Percentiles rank a stretch among this genome's conserved stretches.
phyloP scores from a whole-genome alignment of 2,888 invertebrate genomes.

The Drosophila subquinaria region DNA sequence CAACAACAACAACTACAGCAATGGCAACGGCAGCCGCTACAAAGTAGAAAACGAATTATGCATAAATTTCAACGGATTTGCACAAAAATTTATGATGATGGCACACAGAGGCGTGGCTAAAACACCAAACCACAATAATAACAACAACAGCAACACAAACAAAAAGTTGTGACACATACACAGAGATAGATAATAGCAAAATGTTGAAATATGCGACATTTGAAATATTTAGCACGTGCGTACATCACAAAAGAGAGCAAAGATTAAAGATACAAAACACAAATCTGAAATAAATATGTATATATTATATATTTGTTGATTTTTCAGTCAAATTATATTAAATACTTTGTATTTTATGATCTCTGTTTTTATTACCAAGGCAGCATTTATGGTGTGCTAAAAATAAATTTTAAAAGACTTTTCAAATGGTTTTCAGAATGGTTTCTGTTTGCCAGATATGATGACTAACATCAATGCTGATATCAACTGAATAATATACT shows the following conservation, averaged over 20 bases:
- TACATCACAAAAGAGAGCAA: conserved; percentile 24
- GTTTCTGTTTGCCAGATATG: background rate
- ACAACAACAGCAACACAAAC: conserved; percentile 13
- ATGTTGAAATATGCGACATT: conserved; percentile 50
- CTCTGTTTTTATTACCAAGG: conserved; percentile 1
- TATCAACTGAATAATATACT: background rate
- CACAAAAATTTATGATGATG: conserved; percentile 57
- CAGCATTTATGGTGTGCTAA: conserved; percentile 4
- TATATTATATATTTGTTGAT: background rate
- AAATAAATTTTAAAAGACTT: conserved; percentile 3
- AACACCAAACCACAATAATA: conserved; percentile 14
- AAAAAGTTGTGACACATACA: conserved; percentile 21
- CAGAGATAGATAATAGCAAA: conserved; percentile 20
- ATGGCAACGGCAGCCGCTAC: conserved; percentile 17
- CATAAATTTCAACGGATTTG: conserved; percentile 69
- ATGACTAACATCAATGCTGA: background rate
- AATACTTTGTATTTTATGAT: conserved; percentile 12
- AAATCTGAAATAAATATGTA: conserved; percentile 8
- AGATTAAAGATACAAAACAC: conserved; percentile 27
- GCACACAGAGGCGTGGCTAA: conserved; percentile 44
- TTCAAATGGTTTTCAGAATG: background rate
- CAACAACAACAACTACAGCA: background rate
- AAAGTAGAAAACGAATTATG: conserved; percentile 64
- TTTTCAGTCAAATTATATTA: conserved; percentile 17
- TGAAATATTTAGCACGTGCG: conserved; percentile 61